These are phyloP conservation scores for Paramormyrops kingsleyae DNA, from an alignment of 2,113 vertebrate species.

Conservation along the genomic window DNA sequence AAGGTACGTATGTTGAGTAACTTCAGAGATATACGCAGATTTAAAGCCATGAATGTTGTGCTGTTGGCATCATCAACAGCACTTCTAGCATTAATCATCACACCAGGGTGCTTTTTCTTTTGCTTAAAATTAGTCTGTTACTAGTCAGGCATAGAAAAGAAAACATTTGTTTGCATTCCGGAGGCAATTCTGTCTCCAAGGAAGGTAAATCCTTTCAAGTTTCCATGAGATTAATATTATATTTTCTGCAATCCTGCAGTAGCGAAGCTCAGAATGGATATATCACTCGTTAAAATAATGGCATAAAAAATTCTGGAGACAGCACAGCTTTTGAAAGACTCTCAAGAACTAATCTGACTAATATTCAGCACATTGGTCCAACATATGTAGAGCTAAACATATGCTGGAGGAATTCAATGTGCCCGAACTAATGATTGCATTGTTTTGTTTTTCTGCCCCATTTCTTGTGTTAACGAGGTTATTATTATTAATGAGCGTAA, in stretches of 20 bases:
- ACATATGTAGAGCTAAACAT: not conserved
- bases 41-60: not conserved
- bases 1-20: not conserved
- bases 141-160: not conserved
- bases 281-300: not conserved
- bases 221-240: not conserved
- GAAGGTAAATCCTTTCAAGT: not conserved
- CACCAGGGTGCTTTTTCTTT: not conserved
- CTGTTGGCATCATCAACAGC: not conserved
- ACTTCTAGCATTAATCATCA: not conserved
- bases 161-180: not conserved
- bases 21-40: not conserved
- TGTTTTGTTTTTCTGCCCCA: conserved; percentile 3
- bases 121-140: not conserved
- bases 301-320: not conserved
- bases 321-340: not conserved
- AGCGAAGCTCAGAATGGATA: not conserved
- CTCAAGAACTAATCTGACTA: not conserved
- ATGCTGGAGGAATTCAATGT: not conserved
- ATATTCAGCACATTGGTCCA: not conserved
- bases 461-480: conserved; percentile 10
- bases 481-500: conserved; percentile 7
- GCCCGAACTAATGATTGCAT: not conserved
- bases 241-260: not conserved
- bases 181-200: not conserved